A percentile compares a stretch with the other conserved stretches of the same genome.
Conservation (phyloP, 2,888 invertebrate genomes). For the Busseola fusca region DNA sequence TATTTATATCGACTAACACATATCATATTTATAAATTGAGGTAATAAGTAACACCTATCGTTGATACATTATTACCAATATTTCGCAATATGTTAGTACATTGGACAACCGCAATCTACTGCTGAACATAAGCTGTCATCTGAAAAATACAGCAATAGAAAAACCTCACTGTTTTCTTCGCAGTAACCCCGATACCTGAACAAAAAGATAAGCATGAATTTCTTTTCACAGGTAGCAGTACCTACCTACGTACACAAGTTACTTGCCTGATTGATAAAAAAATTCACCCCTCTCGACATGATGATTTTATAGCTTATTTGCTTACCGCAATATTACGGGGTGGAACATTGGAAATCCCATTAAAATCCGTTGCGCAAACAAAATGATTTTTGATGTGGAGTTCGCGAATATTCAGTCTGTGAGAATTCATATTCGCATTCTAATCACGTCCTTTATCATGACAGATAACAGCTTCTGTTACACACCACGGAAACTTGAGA, state of each 20-base stretch:
- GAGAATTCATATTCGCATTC: conserved; percentile 15
- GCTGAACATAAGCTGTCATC: background rate
- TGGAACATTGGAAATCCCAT: conserved; percentile 46
- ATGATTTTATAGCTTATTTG: conserved; percentile 54
- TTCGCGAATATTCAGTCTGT: conserved; percentile 27
- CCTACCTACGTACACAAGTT: background rate
- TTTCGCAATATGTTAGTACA: background rate
- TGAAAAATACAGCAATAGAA: background rate
- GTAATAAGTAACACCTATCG: background rate
- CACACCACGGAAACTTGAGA: conserved; percentile 1
- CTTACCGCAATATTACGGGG: conserved; percentile 40
- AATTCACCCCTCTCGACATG: conserved; percentile 35
- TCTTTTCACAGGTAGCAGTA: background rate
- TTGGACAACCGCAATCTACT: background rate
- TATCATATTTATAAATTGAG: background rate
- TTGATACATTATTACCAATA: background rate
- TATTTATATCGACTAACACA: background rate
- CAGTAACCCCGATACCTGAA: background rate
- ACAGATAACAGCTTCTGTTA: conserved; percentile 29
- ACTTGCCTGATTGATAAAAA: conserved; percentile 42
- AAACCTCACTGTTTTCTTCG: conserved; percentile 1
- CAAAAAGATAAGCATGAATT: conserved; percentile 12
- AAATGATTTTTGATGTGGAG: conserved; percentile 29
- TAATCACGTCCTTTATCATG: conserved; percentile 28
- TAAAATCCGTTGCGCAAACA: conserved; percentile 50